These are phyloP conservation scores for Oscheius myriophilus DNA, from an alignment of 2,888 invertebrate genomes.

Conservation along the genomic window DNA sequence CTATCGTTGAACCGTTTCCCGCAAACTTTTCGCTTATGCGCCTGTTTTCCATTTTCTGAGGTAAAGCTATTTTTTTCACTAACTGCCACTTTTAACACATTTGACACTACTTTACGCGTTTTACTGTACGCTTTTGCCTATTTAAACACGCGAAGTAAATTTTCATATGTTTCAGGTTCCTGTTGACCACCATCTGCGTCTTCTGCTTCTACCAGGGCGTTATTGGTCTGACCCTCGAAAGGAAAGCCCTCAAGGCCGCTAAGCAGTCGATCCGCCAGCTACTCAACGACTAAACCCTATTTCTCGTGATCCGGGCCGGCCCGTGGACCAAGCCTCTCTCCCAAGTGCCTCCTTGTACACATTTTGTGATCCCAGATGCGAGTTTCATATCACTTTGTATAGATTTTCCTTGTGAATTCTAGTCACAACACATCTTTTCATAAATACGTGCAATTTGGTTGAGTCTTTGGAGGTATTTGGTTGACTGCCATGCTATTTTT, in stretches of 20 bases:
- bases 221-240: slow-evolving; percentile 66
- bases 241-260: slow-evolving; percentile 68
- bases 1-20: not conserved
- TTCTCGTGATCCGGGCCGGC: no score
- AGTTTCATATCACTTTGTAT: not conserved
- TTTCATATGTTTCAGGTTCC: slow-evolving; percentile 59
- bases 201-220: slow-evolving; percentile 69
- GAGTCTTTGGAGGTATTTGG: no score
- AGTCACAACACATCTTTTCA: not conserved
- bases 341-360: no score
- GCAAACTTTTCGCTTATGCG: no score
- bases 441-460: not conserved
- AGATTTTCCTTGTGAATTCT: not conserved
- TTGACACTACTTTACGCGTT: no score
- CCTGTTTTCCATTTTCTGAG: no score
- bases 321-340: no score
- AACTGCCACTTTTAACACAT: no score
- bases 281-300: slow-evolving; percentile 35
- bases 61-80: no score
- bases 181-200: slow-evolving; percentile 61
- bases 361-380: slow-evolving; percentile 2
- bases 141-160: no score
- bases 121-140: no score
- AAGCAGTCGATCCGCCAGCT: slow-evolving; percentile 61
- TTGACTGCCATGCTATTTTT: not conserved